Percentiles rank a stretch among this genome's conserved stretches.
Conservation (phyloP, 2,888 invertebrate genomes). For the Beris morrisii region DNA sequence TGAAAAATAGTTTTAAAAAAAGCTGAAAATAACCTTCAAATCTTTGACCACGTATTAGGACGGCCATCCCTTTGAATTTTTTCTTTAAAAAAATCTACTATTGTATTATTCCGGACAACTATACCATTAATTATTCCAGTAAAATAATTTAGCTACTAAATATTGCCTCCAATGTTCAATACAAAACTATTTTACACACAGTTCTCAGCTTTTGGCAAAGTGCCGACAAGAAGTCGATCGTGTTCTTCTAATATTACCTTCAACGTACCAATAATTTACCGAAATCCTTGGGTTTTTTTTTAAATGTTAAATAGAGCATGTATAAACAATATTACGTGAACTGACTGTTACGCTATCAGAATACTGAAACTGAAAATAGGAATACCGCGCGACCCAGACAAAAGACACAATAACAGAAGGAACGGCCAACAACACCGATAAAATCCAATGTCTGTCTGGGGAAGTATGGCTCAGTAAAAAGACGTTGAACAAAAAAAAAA, state of each 20-base stretch:
- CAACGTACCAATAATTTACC: neutral
- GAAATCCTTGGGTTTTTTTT: constrained; percentile 35
- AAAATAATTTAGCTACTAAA: too few relatives aligned
- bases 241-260: too few relatives aligned
- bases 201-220: constrained; percentile 32
- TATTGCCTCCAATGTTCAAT: too few relatives aligned
- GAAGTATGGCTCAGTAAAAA: too few relatives aligned
- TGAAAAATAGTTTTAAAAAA: neutral
- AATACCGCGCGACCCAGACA: constrained; percentile 26
- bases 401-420: neutral
- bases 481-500: too few relatives aligned
- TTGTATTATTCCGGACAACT: too few relatives aligned
- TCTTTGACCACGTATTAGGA: constrained; percentile 16
- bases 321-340: constrained; percentile 37
- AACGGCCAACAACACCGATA: neutral
- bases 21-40: constrained; percentile 3
- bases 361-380: constrained; percentile 32
- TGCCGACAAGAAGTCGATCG: constrained; percentile 32
- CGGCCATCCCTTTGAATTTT: too few relatives aligned
- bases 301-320: constrained; percentile 38
- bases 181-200: neutral
- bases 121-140: too few relatives aligned
- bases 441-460: too few relatives aligned
- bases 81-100: too few relatives aligned
- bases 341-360: constrained; percentile 37